Base-by-base conservation (phyloP, 2,113 vertebrate species). In the Dicentrarchus labrax region DNA sequence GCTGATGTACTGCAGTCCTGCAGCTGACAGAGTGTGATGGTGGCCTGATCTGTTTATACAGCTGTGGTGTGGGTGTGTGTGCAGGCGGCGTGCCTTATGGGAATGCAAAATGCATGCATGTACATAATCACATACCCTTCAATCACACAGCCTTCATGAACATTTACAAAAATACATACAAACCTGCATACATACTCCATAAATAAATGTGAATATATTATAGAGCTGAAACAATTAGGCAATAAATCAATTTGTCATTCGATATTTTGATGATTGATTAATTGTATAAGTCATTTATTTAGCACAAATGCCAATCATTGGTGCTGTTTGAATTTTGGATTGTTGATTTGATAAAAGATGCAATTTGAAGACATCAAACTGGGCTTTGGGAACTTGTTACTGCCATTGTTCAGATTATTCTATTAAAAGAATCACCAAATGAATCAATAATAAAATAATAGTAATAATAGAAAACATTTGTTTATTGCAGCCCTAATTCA, bases 11-110 rank as follows among this genome's bases (percentile, higher is more conserved):
- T 47, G 70, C 78, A 30, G 80, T 62, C 76, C 72, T 86, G 82
- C 76, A 72, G 80, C 71, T 86, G 78, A 82, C 9, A 30, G 72
- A 54, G 74, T 86, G 73, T n/a, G 59, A 51, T 64, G 74, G 70
- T 78, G 80, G 61, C 51, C 57, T 74, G 86, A 80, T 90, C 41
- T 90, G 88, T 89, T 85, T 87, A 60, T 88, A 85, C 84, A 89
- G 84, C 82, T 90, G 91, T 80, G 78, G 72, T 66, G 82, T 82
- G 86, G 10, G 87, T 64, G 73, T n/a, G 75, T 79, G 81, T 56
- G 85, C 41, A 38, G 54, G 67, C 24, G 47, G 73, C 54, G 19
- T 59, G 78, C 75, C 68, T 30, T 76, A 53, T 82, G 84, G 82
- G 77, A 81, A 83, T 78, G 80, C 50, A 72, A 41, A 74, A 71